phyloP scores from a whole-genome alignment of 2,888 invertebrate genomes.

The Hypomecis atomaria region DNA sequence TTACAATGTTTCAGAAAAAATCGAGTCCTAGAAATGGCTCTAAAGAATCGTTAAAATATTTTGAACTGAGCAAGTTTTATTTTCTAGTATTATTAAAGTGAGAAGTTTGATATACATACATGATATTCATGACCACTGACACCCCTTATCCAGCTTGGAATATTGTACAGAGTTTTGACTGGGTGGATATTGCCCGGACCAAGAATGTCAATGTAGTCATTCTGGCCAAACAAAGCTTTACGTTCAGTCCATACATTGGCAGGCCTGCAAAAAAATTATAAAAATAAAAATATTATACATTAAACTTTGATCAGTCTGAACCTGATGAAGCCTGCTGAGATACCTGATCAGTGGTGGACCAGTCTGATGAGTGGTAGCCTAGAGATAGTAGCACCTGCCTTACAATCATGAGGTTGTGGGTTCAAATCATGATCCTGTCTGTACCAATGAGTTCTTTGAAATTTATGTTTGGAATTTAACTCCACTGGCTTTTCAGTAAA shows the following conservation, averaged over 20 bases:
- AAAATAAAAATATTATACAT: neutral
- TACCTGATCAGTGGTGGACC: no score
- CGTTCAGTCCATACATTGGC: constrained; percentile 90
- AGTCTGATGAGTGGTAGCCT: no score
- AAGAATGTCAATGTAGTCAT: constrained; percentile 98
- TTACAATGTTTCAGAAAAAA: no score
- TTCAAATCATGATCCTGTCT: no score
- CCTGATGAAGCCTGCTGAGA: no score
- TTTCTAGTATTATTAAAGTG: neutral
- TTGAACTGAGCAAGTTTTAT: neutral
- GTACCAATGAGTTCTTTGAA: no score
- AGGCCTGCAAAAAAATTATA: constrained; percentile 79
- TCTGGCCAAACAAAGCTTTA: constrained; percentile 95
- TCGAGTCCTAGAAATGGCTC: no score
- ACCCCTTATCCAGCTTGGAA: constrained; percentile 96
- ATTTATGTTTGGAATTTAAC: no score
- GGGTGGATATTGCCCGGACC: constrained; percentile 94
- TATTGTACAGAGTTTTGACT: constrained; percentile 91
- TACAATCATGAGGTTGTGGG: no score
- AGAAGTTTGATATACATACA: constrained; percentile 64
- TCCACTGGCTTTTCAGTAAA: no score
- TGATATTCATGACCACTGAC: constrained; percentile 93
- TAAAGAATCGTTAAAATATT: no score
- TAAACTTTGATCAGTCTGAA: neutral
- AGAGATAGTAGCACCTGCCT: no score